These are phyloP conservation scores for Echinarachnius parma DNA, from an alignment of 53 echinoderm and acorn worm genomes.

Conservation along the genomic window DNA sequence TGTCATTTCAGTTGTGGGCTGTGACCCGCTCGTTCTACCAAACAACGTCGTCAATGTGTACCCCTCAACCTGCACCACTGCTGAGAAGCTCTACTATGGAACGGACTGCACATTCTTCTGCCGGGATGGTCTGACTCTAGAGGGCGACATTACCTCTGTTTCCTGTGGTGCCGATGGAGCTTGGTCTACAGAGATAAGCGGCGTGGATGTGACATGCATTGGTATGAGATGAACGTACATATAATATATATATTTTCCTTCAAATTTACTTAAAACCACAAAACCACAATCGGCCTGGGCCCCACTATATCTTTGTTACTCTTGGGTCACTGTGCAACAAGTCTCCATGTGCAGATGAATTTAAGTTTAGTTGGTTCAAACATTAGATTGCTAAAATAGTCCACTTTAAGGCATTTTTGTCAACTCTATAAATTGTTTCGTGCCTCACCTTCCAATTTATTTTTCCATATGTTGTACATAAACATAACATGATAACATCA, in stretches of 20 bases:
- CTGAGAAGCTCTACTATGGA: conserved; percentile 54
- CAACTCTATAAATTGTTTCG: too few species aligned
- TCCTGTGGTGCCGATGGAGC: conserved; percentile 63
- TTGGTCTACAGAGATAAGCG: conserved; percentile 52
- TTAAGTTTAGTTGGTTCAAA: too few species aligned
- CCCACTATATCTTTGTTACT: too few species aligned
- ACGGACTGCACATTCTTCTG: conserved; percentile 74
- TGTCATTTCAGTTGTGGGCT: conserved; percentile 16
- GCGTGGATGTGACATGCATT: conserved; percentile 41
- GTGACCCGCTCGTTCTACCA: conserved; percentile 20
- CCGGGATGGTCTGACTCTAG: conserved; percentile 54
- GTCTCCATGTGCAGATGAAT: too few species aligned
- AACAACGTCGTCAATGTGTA: conserved; percentile 29
- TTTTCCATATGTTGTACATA: too few species aligned
- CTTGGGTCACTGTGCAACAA: too few species aligned
- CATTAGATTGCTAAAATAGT: too few species aligned
- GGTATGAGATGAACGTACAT: conserved; percentile 23
- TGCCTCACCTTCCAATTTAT: too few species aligned
- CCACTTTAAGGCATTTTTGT: too few species aligned
- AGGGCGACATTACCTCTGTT: conserved; percentile 41
- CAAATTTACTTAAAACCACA: too few species aligned
- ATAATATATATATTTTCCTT: background rate
- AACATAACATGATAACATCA: too few species aligned
- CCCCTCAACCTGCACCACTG: conserved; percentile 57
- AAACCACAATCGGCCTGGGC: too few species aligned